A percentile compares a stretch with the other conserved stretches of the same genome.
phyloP scores from a whole-genome alignment of 1,140 invertebrate genomes.

The Magallana gigas region DNA sequence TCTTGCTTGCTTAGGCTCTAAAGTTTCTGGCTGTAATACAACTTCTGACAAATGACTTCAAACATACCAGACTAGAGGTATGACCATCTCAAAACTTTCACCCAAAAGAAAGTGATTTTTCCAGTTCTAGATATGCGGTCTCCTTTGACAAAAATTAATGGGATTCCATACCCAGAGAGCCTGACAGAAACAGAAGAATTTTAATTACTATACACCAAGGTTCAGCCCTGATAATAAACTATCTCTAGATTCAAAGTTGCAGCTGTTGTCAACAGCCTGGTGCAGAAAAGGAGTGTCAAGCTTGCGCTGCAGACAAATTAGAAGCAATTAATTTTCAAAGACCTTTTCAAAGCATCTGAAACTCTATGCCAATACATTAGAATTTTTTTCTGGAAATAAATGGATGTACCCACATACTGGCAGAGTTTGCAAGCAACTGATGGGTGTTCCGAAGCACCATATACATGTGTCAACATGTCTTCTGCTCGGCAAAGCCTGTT shows the following conservation, averaged over 20 bases:
- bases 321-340: constrained; percentile 32
- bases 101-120: neutral
- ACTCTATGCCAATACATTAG: neutral
- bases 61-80: constrained; percentile 3
- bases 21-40: neutral
- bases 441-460: neutral
- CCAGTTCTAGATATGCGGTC: neutral
- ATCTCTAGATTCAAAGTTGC: neutral
- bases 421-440: neutral
- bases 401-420: neutral
- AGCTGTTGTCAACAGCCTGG: constrained; percentile 16
- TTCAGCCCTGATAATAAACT: constrained; percentile 17
- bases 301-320: constrained; percentile 21
- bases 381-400: neutral
- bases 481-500: neutral
- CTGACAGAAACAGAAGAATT: constrained; percentile 32
- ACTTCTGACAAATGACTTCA: constrained; percentile 22
- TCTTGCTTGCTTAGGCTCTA: no score
- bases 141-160: constrained; percentile 29
- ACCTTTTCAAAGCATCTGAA: neutral
- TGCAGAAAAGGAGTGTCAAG: constrained; percentile 25
- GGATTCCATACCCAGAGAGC: constrained; percentile 4
- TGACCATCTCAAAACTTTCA: constrained; percentile 9
- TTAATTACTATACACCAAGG: constrained; percentile 26
- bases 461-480: constrained; percentile 10